Conservation (phyloP, 2,888 invertebrate species). For the Nemurella pictetii region DNA sequence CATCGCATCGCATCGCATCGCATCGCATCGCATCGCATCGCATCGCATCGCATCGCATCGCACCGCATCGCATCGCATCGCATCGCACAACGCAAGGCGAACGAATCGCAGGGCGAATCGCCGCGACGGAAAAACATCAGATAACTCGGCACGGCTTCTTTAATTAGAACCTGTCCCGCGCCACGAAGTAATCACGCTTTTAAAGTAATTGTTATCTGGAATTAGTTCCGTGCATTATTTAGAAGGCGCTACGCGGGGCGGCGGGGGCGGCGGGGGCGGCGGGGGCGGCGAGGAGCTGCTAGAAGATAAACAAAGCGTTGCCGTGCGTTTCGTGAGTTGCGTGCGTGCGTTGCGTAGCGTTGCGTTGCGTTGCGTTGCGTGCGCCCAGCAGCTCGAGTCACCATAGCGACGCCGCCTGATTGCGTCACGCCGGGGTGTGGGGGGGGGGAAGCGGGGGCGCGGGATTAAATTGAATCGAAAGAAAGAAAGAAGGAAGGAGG, state of each 20-base stretch:
- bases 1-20: too few species aligned
- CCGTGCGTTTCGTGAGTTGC: neutral
- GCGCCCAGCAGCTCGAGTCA: neutral
- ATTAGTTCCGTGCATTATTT: neutral
- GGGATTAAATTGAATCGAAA: neutral
- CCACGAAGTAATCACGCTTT: neutral
- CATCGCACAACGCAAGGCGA: too few species aligned
- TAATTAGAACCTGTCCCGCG: neutral
- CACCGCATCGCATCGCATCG: too few species aligned
- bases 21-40: too few species aligned
- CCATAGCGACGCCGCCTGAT: neutral
- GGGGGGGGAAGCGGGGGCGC: neutral
- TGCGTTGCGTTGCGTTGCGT: neutral
- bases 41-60: too few species aligned
- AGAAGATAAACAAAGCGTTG: neutral
- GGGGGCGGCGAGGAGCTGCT: too few species aligned
- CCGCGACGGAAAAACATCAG: neutral
- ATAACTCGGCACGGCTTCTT: neutral
- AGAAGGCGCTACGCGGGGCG: neutral
- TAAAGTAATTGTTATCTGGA: neutral
- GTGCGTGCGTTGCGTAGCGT: neutral
- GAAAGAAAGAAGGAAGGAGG: neutral
- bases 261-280: neutral
- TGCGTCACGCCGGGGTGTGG: neutral
- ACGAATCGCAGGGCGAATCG: neutral